Percentiles rank a stretch among this genome's conserved stretches.
Evolutionary conservation across 2,888 invertebrate species (phyloP).

Genomic region (Drosophila limbata): DNA sequence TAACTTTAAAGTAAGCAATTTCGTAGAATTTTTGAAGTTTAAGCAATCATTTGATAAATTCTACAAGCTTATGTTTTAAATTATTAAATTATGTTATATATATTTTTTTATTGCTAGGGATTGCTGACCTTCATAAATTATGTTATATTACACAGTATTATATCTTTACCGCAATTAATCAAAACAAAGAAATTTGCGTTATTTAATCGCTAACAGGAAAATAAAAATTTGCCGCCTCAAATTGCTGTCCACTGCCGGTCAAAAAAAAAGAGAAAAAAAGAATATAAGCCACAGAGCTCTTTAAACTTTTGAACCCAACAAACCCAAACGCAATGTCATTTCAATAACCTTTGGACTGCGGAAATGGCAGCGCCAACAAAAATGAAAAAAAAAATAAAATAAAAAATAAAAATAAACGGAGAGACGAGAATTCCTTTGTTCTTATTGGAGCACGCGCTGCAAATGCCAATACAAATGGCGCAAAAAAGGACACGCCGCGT

Average conservation of each 20-base stretch:
- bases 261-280: slow-evolving; percentile 1
- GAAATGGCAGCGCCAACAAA: slow-evolving; percentile 41
- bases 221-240: slow-evolving; percentile 53
- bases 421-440: slow-evolving; percentile 71
- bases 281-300: slow-evolving; percentile 39
- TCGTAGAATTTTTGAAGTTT: background rate
- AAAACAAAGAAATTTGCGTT: slow-evolving; percentile 39
- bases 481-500: slow-evolving; percentile 67
- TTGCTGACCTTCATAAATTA: slow-evolving; percentile 3
- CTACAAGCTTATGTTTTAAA: background rate
- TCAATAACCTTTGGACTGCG: slow-evolving; percentile 71
- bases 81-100: background rate
- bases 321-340: slow-evolving; percentile 54
- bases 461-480: slow-evolving; percentile 83
- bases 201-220: slow-evolving; percentile 57
- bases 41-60: background rate
- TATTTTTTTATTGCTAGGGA: background rate
- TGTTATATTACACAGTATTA: background rate
- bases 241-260: slow-evolving; percentile 25
- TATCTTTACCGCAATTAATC: slow-evolving; percentile 42
- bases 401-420: slow-evolving; percentile 1
- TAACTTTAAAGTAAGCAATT: background rate
- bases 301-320: slow-evolving; percentile 57
- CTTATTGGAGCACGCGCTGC: slow-evolving; percentile 80
- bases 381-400: slow-evolving; percentile 6